Evolutionary conservation across 1,140 invertebrate species (phyloP), one percentile per base, ranked within the genome.

Genomic region (Nymphalis io): DNA sequence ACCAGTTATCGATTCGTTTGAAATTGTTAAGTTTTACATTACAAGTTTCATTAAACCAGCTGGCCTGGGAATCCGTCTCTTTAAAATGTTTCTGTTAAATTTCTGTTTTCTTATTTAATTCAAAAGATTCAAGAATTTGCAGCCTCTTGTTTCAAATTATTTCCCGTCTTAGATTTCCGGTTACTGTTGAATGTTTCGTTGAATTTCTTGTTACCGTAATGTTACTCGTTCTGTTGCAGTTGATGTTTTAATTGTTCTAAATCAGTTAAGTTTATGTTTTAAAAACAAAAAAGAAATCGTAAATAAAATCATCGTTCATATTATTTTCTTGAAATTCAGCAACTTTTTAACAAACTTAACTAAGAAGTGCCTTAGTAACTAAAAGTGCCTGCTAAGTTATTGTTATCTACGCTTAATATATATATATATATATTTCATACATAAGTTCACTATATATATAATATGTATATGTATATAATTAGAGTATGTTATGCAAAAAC

Each of bases 301-400:
- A 51, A 51, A 51, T 20, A 2, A 20, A 1, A 16, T 3, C 0
- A n/a, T 2, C 46, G 12, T 46, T n/a, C n/a, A 16, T 46, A 46
- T 18, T 5, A 2, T 18, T 51, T 51, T 51, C 42, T 51, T 51
- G 48, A 51, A 51, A 55, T 55, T 55, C 33, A 38, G 11, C 27
- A 33, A n/a, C 16, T 65, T 42, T 44, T 59, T 69, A 60, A 27
- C 46, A 39, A 51, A 27, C 21, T 66, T 42, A 57, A 69, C 59
- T 42, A 46, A 58, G 53, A 72, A 72, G 88, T 90, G 85, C 88
- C 88, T 90, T 89, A 71, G 81, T 76, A 66, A 61, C 78, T 65
- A 69, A 63, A 85, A 81, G 84, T 89, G 85, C 84, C 85, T 87
- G 60, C 73, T 73, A 8, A 51, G 46, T 51, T 82, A 79, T 79